Base-by-base conservation (phyloP, 37 sponge, comb jelly and placozoan genomes). In the Cladorhizidae sp. region DNA sequence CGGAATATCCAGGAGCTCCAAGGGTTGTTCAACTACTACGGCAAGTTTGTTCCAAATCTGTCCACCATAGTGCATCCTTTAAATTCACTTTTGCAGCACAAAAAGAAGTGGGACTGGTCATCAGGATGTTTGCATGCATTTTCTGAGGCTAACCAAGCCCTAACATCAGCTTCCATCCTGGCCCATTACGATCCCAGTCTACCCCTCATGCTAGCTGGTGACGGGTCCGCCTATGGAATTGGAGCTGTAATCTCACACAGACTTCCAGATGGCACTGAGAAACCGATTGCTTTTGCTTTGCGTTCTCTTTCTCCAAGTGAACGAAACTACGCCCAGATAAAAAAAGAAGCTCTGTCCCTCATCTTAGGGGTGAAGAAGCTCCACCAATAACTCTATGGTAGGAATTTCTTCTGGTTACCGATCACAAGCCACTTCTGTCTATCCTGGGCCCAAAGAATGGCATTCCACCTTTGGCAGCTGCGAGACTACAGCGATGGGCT, bases 341-440 rank as follows among this genome's bases (percentile, higher is more conserved):
- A 65, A 31, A 64, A 49, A n/a, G 84, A 83, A 65, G 84, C 80
- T 9, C 45, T 83, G 28, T 62, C 67, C 3, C 59, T 89, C 14
- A 62, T 78, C 8, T 88, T 62, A 63, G 80, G 80, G 23, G 67
- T 92, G 1, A 64, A 74, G 11, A 77, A 78, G 37, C 79, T 92
- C 42, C 81, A 92, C 67, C 54, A 75, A 2, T 92, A 92, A 45
- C 59, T 92, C 39, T 92, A 83, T 72, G 93, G 89, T 31, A 23
- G 93, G 42, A 67, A 62, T 0, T 92, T 92, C 70, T 36, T 58
- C 1, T 39, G 80, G 0, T 14, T 77, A 88, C 86, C 14, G 90
- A 90, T 33, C 85, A 85, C 64, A 77, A 80, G 64, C 83, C 86
- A 29, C 55, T 85, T n/a, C 51, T 55, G 28, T 41, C 75, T 20